Conservation (phyloP, 2,888 invertebrate genomes). For the Colletes collaris region DNA sequence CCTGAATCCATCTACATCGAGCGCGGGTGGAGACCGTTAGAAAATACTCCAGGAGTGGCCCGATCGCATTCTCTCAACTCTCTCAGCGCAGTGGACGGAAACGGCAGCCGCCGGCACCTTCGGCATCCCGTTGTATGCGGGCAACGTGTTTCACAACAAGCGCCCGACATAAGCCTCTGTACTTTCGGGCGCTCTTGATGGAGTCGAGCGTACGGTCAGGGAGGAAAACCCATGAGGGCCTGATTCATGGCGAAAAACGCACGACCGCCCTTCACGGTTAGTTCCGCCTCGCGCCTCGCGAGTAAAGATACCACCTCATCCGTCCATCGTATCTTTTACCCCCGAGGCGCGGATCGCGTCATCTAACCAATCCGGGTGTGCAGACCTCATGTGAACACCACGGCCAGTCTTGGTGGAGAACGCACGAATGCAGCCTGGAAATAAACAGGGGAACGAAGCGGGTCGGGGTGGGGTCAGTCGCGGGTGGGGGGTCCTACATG, state of each 20-base stretch:
- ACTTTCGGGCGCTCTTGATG: background rate
- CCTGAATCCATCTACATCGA: no score
- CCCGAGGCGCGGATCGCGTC: background rate
- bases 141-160: background rate
- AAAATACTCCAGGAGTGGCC: background rate
- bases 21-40: no score
- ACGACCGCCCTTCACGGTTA: background rate
- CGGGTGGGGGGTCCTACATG: background rate
- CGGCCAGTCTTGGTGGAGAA: no score
- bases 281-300: slow-evolving; percentile 7
- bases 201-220: slow-evolving; percentile 2
- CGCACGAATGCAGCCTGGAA: background rate
- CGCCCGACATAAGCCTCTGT: no score
- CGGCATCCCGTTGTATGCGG: background rate
- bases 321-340: slow-evolving; percentile 3
- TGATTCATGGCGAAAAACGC: background rate
- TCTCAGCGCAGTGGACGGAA: no score
- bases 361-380: slow-evolving; percentile 2
- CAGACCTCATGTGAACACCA: background rate
- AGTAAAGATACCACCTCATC: slow-evolving; percentile 8
- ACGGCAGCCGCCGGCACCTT: no score
- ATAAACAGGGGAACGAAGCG: background rate
- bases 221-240: background rate
- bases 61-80: background rate
- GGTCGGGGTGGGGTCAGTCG: background rate